A percentile compares a stretch with the other conserved stretches of the same genome.
Conservation (phyloP, 2,888 invertebrate genomes). For the Tolmerus cingulatus region DNA sequence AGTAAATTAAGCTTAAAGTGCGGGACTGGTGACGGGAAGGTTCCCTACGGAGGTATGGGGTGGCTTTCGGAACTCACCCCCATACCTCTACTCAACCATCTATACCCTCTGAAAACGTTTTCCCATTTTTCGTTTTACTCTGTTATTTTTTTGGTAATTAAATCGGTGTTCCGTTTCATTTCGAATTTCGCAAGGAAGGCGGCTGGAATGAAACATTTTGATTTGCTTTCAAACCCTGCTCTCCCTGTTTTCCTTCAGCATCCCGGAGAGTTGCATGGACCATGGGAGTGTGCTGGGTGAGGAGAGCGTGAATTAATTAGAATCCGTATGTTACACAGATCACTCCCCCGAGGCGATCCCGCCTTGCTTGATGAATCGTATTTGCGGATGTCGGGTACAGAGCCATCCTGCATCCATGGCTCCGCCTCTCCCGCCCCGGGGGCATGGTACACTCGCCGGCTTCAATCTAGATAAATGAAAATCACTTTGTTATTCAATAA, state of each 20-base stretch:
- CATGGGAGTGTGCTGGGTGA: not conserved
- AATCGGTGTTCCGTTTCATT: not conserved
- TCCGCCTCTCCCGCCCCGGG: not conserved
- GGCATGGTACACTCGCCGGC: not conserved
- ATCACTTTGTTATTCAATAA: conserved; percentile 38
- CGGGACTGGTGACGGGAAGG: not conserved
- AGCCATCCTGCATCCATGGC: not conserved
- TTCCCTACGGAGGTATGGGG: not conserved
- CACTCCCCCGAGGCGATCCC: not conserved
- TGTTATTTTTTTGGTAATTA: not conserved
- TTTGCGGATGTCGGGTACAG: not conserved
- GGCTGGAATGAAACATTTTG: not conserved
- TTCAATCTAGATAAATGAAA: conserved; percentile 24
- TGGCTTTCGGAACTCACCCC: not conserved
- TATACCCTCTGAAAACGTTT: not conserved
- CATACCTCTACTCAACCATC: not conserved
- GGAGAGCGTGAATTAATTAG: conserved; percentile 19
- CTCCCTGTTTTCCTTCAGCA: not conserved
- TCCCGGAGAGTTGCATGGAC: not conserved
- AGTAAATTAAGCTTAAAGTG: not conserved
- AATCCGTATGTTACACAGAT: conserved; percentile 4
- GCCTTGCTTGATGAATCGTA: conserved; percentile 1
- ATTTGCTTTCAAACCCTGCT: not conserved
- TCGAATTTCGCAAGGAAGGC: not conserved
- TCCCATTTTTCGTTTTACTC: not conserved